A percentile compares a stretch with the other conserved stretches of the same genome.
Conservation (phyloP, 2,888 invertebrate genomes). For the Ophion obscuratus region DNA sequence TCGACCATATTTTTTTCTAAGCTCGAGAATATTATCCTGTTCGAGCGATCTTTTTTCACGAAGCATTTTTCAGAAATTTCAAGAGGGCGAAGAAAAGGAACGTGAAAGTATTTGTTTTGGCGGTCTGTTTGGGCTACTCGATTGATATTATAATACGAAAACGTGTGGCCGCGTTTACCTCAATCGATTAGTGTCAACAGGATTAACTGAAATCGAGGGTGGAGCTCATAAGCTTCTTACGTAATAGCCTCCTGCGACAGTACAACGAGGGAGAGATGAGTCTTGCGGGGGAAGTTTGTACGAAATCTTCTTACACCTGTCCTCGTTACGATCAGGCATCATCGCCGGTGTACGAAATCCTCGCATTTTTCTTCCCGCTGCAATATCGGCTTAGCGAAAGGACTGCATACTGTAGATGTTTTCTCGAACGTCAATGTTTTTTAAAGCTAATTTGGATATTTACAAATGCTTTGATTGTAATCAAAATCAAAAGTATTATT, state of each 20-base stretch:
- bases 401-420: not conserved
- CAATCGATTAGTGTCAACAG: constrained; percentile 37
- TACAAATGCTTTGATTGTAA: not conserved
- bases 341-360: not conserved
- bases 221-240: constrained; percentile 43
- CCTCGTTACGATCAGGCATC: constrained; percentile 1
- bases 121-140: constrained; percentile 1
- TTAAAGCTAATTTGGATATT: not conserved
- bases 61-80: not conserved
- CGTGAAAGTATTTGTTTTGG: not conserved
- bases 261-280: constrained; percentile 26
- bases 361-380: not conserved
- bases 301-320: not conserved
- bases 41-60: not conserved
- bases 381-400: not conserved
- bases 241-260: constrained; percentile 30
- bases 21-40: not conserved
- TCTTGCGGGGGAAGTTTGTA: constrained; percentile 5
- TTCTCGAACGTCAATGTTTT: not conserved
- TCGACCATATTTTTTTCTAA: too few species aligned
- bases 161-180: constrained; percentile 11
- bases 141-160: constrained; percentile 9
- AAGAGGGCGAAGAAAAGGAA: not conserved
- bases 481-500: not conserved
- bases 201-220: constrained; percentile 49